Conservation (phyloP, 2,113 vertebrate genomes). For the Pelecanoides urinatrix region DNA sequence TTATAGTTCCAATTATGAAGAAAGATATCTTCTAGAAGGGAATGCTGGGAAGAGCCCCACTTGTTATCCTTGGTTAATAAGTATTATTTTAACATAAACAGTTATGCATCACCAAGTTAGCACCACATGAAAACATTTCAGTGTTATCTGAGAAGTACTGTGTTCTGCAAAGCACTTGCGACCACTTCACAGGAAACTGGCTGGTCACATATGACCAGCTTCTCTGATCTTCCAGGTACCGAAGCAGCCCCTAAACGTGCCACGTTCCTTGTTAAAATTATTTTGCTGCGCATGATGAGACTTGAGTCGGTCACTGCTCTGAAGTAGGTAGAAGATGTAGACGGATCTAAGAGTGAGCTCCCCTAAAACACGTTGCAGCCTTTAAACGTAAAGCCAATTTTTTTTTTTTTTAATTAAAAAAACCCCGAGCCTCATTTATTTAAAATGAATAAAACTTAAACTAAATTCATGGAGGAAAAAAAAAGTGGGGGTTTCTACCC, state of each 20-base stretch:
- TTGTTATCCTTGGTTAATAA: slow-evolving; percentile 10
- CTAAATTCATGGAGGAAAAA: background rate
- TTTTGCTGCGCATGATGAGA: background rate
- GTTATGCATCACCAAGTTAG: background rate
- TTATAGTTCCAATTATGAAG: slow-evolving; percentile 45
- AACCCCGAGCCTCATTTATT: background rate
- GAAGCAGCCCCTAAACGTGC: background rate
- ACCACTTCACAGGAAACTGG: background rate
- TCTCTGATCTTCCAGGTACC: background rate
- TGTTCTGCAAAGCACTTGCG: background rate
- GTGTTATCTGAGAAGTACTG: background rate
- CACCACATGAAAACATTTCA: background rate
- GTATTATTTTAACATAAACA: slow-evolving; percentile 34
- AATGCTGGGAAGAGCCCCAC: background rate
- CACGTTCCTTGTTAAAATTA: background rate
- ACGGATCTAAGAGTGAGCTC: background rate
- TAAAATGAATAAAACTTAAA: background rate
- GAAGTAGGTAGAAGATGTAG: background rate
- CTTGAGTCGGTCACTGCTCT: background rate
- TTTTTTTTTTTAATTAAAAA: background rate
- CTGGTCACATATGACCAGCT: background rate
- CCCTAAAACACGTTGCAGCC: background rate
- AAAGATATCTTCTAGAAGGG: background rate
- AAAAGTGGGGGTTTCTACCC: background rate
- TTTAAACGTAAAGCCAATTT: background rate